Conservation (phyloP, 2,797 vertebrate species). For the Podargus strigoides region DNA sequence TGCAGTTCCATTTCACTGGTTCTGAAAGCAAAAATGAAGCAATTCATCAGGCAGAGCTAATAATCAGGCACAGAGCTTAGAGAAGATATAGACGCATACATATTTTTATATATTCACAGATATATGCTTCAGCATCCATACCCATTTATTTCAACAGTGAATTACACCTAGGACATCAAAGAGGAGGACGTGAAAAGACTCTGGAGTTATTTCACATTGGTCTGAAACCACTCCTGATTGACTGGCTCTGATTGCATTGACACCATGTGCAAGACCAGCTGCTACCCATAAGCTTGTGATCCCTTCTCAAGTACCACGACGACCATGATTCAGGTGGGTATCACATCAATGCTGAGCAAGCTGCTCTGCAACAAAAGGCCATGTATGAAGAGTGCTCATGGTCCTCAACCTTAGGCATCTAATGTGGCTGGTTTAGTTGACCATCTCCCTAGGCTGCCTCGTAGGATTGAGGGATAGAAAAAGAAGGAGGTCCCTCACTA, state of each 20-base stretch:
- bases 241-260: neutral
- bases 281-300: neutral
- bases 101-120: neutral
- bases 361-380: neutral
- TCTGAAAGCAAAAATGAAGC: neutral
- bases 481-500: neutral
- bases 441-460: neutral
- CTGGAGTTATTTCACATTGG: neutral
- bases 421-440: neutral
- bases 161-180: neutral
- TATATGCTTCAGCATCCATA: neutral
- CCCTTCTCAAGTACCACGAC: neutral
- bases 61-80: neutral
- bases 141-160: neutral
- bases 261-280: neutral
- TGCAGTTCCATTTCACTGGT: neutral
- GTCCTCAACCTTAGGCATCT: neutral
- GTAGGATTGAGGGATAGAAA: neutral
- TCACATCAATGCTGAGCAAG: neutral
- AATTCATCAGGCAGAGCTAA: neutral
- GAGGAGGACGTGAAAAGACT: neutral
- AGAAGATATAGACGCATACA: neutral
- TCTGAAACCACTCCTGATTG: neutral
- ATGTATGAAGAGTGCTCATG: rapidly evolving
- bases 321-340: neutral